phyloP scores from a whole-genome alignment of 2,888 invertebrate genomes.

The Steinernema carpocapsae region DNA sequence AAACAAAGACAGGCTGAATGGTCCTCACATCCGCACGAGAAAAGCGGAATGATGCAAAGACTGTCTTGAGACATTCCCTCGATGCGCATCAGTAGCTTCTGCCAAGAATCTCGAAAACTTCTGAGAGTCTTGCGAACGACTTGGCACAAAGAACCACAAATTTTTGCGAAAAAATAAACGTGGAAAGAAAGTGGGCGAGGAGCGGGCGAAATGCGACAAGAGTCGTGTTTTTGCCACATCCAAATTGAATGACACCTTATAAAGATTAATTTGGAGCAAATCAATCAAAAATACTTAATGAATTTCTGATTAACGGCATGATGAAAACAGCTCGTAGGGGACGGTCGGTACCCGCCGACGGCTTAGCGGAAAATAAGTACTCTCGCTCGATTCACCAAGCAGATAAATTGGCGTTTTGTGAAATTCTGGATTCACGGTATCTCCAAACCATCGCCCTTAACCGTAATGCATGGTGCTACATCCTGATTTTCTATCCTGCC shows the following conservation, averaged over 20 bases:
- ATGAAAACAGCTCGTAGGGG: slow-evolving; percentile 12
- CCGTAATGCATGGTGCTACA: too few species aligned
- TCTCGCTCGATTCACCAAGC: neutral
- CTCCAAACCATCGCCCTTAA: neutral
- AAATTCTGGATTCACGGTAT: neutral
- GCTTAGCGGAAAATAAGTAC: neutral
- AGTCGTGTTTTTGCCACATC: neutral
- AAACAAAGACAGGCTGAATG: too few species aligned
- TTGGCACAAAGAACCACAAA: too few species aligned
- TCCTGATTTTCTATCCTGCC: too few species aligned
- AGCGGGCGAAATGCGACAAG: slow-evolving; percentile 1
- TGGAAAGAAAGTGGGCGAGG: neutral
- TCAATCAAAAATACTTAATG: slow-evolving; percentile 35
- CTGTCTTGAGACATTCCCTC: too few species aligned
- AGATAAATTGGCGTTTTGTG: neutral
- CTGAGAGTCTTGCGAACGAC: too few species aligned
- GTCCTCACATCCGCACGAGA: too few species aligned
- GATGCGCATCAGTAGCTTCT: too few species aligned
- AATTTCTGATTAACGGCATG: slow-evolving; percentile 32
- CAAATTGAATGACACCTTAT: slow-evolving; percentile 35
- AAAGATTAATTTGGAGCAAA: slow-evolving; percentile 29
- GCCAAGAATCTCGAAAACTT: too few species aligned
- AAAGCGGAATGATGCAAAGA: too few species aligned
- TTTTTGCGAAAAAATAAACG: too few species aligned
- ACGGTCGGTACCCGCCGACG: neutral